Conservation (phyloP, 2,113 vertebrate species). For the Struthio camelus region DNA sequence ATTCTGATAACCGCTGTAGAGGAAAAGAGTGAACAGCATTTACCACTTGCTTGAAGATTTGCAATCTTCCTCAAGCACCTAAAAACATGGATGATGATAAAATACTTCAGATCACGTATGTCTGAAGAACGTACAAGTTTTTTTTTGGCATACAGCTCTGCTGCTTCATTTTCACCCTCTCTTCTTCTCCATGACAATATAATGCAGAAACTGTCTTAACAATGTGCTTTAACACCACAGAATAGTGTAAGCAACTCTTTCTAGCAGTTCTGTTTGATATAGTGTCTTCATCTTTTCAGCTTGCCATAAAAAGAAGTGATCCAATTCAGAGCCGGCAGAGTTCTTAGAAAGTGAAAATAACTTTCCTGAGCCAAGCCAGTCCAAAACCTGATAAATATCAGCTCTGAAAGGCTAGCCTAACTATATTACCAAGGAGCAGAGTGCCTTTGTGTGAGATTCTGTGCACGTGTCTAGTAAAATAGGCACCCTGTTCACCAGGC, state of each 20-base stretch:
- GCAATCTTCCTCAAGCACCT: neutral
- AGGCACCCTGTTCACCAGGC: neutral
- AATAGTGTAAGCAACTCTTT: neutral
- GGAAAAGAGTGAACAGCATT: constrained; percentile 35
- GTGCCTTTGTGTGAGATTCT: neutral
- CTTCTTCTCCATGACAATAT: neutral
- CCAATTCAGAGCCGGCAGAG: fast-evolving
- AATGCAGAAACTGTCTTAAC: neutral
- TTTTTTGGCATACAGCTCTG: neutral
- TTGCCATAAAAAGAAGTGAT: neutral
- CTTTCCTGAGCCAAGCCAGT: neutral
- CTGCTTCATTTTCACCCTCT: neutral
- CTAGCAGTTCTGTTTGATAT: neutral
- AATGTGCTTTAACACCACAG: neutral
- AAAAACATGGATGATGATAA: neutral
- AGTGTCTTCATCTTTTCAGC: neutral
- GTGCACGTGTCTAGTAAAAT: neutral
- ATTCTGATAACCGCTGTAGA: neutral
- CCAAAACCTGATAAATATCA: neutral
- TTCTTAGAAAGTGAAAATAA: neutral
- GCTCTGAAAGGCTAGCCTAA: neutral
- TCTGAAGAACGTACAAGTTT: neutral
- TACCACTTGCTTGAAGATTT: constrained; percentile 22
- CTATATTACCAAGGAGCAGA: neutral
- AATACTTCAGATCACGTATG: neutral